A percentile compares a stretch with the other conserved stretches of the same genome.
Conservation (phyloP, 2,113 vertebrate genomes). For the Nicator chloris region DNA sequence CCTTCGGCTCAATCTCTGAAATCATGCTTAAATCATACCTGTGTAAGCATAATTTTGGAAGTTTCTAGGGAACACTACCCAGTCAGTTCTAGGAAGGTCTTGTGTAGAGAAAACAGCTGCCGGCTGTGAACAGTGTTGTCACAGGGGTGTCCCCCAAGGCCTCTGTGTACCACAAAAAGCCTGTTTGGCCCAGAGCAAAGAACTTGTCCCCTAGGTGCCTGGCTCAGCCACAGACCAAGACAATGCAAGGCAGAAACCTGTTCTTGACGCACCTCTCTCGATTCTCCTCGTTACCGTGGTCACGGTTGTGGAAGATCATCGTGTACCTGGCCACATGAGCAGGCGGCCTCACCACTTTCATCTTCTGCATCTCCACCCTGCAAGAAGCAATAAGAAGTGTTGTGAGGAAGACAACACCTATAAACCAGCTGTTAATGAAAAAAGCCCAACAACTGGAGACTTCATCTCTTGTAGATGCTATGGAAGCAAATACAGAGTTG, state of each 20-base stretch:
- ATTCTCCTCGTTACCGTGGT: slow-evolving; percentile 89
- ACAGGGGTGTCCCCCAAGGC: background rate
- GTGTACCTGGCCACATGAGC: slow-evolving; percentile 87
- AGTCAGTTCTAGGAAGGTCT: background rate
- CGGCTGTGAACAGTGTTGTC: background rate
- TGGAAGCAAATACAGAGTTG: background rate
- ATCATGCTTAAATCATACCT: background rate
- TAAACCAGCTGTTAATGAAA: background rate
- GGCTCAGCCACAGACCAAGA: background rate
- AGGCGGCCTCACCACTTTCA: slow-evolving; percentile 84
- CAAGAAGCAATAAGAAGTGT: background rate
- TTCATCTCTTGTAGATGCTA: background rate
- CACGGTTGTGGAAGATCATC: slow-evolving; percentile 93
- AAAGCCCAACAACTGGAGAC: background rate
- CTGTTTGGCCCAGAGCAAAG: background rate
- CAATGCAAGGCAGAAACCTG: background rate
- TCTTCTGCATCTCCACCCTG: slow-evolving; percentile 89
- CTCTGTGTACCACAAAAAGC: background rate
- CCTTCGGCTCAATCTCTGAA: background rate
- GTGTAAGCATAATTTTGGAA: background rate
- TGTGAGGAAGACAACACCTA: background rate
- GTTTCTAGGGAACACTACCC: background rate
- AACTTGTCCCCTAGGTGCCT: background rate
- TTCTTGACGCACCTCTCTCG: slow-evolving; percentile 77
- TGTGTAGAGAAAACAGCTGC: background rate